Evolutionary conservation across 2,113 vertebrate species (phyloP).

Genomic region (Boulengeromyrus knoepffleri): DNA sequence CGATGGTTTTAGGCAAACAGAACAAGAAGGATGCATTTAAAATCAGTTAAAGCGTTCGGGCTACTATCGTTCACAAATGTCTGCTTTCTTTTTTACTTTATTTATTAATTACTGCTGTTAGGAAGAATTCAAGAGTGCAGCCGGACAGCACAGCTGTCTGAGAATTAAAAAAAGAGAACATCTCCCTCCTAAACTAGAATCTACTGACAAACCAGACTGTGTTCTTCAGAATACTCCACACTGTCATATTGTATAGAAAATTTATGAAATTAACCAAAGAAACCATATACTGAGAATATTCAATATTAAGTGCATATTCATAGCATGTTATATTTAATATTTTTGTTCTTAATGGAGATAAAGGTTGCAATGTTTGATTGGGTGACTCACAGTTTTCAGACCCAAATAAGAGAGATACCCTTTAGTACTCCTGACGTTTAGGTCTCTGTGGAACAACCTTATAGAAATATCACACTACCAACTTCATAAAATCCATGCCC

Average conservation of each 20-base stretch:
- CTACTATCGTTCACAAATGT: neutral
- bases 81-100: neutral
- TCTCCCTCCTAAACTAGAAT: neutral
- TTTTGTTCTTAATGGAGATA: neutral
- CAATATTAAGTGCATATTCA: neutral
- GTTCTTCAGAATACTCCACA: neutral
- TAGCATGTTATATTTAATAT: neutral
- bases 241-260: neutral
- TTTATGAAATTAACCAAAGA: neutral
- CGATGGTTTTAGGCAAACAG: neutral
- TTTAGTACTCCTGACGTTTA: neutral
- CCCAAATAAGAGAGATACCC: neutral
- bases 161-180: neutral
- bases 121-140: neutral
- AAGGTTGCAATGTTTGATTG: neutral
- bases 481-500: neutral
- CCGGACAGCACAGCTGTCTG: neutral
- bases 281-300: neutral
- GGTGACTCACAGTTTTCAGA: neutral
- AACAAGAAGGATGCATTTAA: neutral
- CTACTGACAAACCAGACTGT: neutral
- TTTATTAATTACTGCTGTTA: conserved; percentile 7
- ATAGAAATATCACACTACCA: neutral
- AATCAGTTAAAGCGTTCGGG: neutral
- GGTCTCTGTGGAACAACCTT: neutral